Conservation (phyloP, 1,140 invertebrate species). For the Alviniconcha marisindica region DNA sequence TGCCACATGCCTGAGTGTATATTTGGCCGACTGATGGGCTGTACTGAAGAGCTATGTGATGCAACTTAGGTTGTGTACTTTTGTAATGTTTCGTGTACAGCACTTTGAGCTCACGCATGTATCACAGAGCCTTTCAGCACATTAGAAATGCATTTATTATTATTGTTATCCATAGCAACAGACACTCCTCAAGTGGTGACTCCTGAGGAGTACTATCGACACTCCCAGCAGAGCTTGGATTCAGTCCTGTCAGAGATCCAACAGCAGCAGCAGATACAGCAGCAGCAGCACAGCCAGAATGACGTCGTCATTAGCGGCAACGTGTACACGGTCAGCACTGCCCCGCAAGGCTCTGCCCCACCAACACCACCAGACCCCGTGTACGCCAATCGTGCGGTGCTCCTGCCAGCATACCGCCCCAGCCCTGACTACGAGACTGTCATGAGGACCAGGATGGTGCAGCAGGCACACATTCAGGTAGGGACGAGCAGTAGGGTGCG, state of each 20-base stretch:
- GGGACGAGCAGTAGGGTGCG: not conserved
- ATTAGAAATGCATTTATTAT: too few species aligned
- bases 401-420: constrained; percentile 91
- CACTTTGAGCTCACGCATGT: too few species aligned
- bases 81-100: too few species aligned
- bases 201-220: constrained; percentile 58
- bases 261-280: constrained; percentile 45
- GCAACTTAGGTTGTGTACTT: too few species aligned
- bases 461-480: constrained; percentile 47
- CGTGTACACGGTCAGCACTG: constrained; percentile 26
- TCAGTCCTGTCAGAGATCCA: constrained; percentile 46
- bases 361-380: constrained; percentile 51
- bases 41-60: too few species aligned
- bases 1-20: too few species aligned
- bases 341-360: constrained; percentile 38
- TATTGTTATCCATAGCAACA: constrained; percentile 37
- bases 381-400: constrained; percentile 77
- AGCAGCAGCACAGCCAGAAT: constrained; percentile 47
- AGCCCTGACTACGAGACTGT: constrained; percentile 97
- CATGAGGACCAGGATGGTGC: constrained; percentile 80
- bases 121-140: too few species aligned
- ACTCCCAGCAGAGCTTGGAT: constrained; percentile 68
- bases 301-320: constrained; percentile 35
- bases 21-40: too few species aligned
- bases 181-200: constrained; percentile 58